Conservation (phyloP, 2,888 invertebrate genomes). For the Lasioglossum vierecki region DNA sequence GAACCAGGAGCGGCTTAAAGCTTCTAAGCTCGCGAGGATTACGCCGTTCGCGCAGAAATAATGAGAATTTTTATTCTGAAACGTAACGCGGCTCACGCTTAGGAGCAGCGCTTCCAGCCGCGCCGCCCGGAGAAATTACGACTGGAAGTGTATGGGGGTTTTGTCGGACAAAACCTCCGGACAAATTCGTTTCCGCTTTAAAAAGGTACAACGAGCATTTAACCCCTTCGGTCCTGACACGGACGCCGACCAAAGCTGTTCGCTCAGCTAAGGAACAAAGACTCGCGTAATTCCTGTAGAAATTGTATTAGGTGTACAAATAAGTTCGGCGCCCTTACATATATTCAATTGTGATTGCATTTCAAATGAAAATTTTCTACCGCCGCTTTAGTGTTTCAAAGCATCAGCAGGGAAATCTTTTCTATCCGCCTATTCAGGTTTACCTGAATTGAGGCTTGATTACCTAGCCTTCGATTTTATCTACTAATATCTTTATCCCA, state of each 20-base stretch:
- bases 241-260: neutral
- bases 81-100: neutral
- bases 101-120: slow-evolving; percentile 25
- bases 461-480: neutral
- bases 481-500: too few relatives aligned
- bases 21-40: slow-evolving; percentile 34
- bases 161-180: neutral
- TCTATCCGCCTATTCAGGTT: neutral
- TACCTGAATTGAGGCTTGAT: neutral
- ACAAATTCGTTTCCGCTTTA: neutral
- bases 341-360: too few relatives aligned
- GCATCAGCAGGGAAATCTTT: neutral
- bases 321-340: too few relatives aligned
- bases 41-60: slow-evolving; percentile 38
- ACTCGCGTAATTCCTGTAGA: neutral
- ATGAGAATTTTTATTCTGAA: slow-evolving; percentile 54
- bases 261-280: neutral
- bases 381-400: too few relatives aligned
- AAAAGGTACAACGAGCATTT: neutral
- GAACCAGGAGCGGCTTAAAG: slow-evolving; percentile 32
- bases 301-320: too few relatives aligned
- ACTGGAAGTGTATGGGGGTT: slow-evolving; percentile 5
- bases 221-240: neutral
- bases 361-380: too few relatives aligned
- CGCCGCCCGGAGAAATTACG: neutral